Base-by-base conservation (phyloP, 2,888 invertebrate species). In the Cryptus viduatorius region DNA sequence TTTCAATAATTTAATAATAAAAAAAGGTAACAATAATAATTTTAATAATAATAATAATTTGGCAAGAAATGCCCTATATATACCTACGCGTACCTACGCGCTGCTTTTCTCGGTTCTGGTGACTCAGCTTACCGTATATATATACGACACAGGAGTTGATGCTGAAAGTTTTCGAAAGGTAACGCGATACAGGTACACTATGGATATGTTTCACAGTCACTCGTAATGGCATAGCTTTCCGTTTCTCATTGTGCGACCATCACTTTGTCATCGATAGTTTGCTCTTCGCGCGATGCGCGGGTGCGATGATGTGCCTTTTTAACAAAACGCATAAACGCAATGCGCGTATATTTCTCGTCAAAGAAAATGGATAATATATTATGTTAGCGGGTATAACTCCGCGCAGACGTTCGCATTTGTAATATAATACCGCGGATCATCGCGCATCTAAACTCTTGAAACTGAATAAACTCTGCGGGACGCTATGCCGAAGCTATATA, bases 311-410 rank as follows among this genome's bases (percentile, higher is more conserved):
- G 31, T 7, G 29, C 14, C 59, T 61, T 29, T 59, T 59, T 59
- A 59, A 59, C 59, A 14, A 59, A 59, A 24, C 59, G 12, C 59
- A 10, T 29, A 29, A 24, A 59, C 59, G 59, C 19, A 56, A 61
- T 31, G 14, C 7, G 14, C 59, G 37, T 37, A 8, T 31, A 14
- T 31, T 29, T 29, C 31, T 61, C n/a, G 31, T 61, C 31, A 61
- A 61, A 61, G 14, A 14, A 59, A 59, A 59, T 12, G 29, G 59
- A 59, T 29, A 29, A 14, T 12, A 24, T 14, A 24, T 59, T 12
- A 59, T 10, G 37, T 37, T 37, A 37, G 37, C 37, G 37, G 5
- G 37, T 37, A 29, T 29, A 31, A 31, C 31, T 12, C 29, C 4
- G 29, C 5, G 7, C 31, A 31, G n/a, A 12, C 1, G 29, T 61